Percentiles rank a stretch among this genome's conserved stretches.
These are phyloP conservation scores for Anastrepha obliqua DNA, from an alignment of 1,140 invertebrate genomes.

Conservation along the genomic window DNA sequence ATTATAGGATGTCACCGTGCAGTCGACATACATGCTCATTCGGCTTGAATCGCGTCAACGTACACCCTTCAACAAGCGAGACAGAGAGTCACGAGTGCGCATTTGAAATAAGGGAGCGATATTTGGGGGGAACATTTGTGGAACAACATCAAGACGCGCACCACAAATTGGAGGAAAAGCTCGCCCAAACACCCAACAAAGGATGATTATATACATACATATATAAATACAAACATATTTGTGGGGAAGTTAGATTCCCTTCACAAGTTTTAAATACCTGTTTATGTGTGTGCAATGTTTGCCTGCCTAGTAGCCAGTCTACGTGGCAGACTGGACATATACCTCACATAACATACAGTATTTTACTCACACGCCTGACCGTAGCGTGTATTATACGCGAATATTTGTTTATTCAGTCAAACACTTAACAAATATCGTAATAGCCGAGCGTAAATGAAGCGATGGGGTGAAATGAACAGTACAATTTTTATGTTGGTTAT, in stretches of 20 bases:
- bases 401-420: constrained; percentile 47
- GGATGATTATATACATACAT: no score
- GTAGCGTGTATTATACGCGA: neutral
- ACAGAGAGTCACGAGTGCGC: neutral
- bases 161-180: no score
- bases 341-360: neutral
- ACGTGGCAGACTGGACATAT: neutral
- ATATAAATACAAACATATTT: no score
- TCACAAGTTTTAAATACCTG: no score
- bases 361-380: neutral
- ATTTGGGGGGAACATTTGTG: no score
- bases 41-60: neutral
- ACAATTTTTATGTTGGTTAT: constrained; percentile 38
- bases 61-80: neutral
- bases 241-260: no score
- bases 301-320: neutral
- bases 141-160: no score
- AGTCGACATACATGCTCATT: neutral
- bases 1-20: constrained; percentile 16
- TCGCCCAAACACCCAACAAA: no score
- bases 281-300: neutral
- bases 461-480: constrained; percentile 21
- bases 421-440: constrained; percentile 34
- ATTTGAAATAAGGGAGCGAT: no score
- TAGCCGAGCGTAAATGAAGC: constrained; percentile 18